These are phyloP conservation scores for Microtus montanus DNA, from an alignment of 2,113 vertebrate species.

Conservation along the genomic window DNA sequence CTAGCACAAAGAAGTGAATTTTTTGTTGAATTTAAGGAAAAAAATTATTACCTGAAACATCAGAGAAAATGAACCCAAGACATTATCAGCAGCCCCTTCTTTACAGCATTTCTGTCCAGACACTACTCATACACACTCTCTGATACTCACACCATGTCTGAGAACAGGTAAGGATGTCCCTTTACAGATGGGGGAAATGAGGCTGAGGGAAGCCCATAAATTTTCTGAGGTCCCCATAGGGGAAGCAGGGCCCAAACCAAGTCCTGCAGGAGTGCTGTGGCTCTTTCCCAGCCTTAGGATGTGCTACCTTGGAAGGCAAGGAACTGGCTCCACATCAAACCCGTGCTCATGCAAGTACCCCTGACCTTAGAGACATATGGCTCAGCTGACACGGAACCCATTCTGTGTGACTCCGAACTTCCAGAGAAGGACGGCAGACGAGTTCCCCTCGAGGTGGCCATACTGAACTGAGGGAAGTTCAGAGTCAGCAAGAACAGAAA, in stretches of 20 bases:
- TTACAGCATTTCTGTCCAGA: too few relatives aligned
- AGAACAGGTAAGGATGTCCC: too few relatives aligned
- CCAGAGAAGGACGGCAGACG: not conserved
- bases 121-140: not conserved
- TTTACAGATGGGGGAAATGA: not conserved
- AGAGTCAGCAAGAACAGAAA: not conserved
- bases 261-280: not conserved
- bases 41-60: not conserved
- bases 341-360: not conserved
- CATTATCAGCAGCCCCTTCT: not conserved
- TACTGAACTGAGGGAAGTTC: not conserved
- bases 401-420: too few relatives aligned
- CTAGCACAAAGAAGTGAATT: not conserved
- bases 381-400: rapidly evolving
- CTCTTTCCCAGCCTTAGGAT: not conserved
- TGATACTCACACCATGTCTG: not conserved
- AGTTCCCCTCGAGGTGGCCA: not conserved
- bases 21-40: not conserved
- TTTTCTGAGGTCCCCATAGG: not conserved
- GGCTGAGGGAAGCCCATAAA: not conserved
- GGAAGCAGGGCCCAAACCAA: not conserved
- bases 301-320: not conserved
- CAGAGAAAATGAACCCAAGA: not conserved
- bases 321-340: not conserved
- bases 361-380: too few relatives aligned